Evolutionary conservation across 2,797 vertebrate species (phyloP), one percentile per base, ranked within the genome.

Genomic region (Pogonophryne albipinna): DNA sequence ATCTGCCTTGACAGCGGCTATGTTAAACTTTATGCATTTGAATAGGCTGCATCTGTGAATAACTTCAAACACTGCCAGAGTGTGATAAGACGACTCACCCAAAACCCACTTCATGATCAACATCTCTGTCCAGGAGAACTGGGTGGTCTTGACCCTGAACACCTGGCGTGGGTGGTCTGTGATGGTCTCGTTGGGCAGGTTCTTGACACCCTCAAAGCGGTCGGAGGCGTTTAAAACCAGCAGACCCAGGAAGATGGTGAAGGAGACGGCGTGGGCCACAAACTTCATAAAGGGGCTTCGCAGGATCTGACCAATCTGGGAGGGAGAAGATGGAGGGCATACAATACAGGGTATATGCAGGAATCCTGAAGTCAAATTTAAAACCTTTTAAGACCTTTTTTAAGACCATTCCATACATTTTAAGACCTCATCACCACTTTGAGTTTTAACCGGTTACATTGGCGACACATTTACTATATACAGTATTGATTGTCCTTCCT

Each of bases 281-380:
- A 99, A 99, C 93, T 99, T 99, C 98, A 99, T 99, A 87, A 99
- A 99, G 56, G 98, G 98, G 62, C 98, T 99, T 68, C 97, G 93
- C 27, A 99, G 94, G 77, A 97, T 97, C 84, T 96, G 96, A 84
- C 98, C 98, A 78, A 99, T 66, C 98, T 99, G 91, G 75, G 88
- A 85, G 1, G 0, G 10, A 60, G n/a, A 57, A 53, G 11, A 55
- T 62, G 38, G 1, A 72, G 13, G 19, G 57, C 55, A 59, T n/a
- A 38, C 6, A 38, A 27, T 27, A 23, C 23, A 23, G 23, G 23
- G 0, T 23, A 3, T 23, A 23, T 23, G 23, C 23, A 23, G 23
- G 23, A 23, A 23, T 23, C 23, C 23, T 23, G 23, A 23, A 23
- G 23, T 23, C 23, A 23, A 23, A 23, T 23, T 3, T 23, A 23